Base-by-base conservation (phyloP, 2,113 vertebrate species). In the Pelecanoides urinatrix region DNA sequence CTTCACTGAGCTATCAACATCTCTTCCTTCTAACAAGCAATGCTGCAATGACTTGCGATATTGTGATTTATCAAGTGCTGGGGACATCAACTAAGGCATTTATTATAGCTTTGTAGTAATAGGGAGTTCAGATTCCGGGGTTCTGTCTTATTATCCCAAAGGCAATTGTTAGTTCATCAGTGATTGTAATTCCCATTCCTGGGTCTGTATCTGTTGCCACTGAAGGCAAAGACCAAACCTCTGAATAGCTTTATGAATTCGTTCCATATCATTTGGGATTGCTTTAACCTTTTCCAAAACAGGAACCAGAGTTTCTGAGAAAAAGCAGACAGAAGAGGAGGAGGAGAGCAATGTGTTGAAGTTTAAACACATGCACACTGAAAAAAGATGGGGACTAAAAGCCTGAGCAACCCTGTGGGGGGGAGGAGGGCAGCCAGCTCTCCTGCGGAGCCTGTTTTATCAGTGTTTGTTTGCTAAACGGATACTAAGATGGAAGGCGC, bases 341-440 rank as follows among this genome's bases (percentile, higher is more conserved):
- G 30, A 66, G 18, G 21, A 71, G 29, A 73, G 30, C 27, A 73
- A 2, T 14, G 3, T 44, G 8, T 73, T 86, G 22, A 26, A 72
- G 13, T 53, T 49, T 34, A 68, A 62, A 53, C 15, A 7, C 2
- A 6, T 47, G 27, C 9, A 44, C 4, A 4, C 8, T 38, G 19
- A 15, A 67, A 45, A 49, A 68, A 55, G 23, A 22, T 27, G n/a
- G n/a, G 29, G 22, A 38, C 30, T 56, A 16, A 72, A 49, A 53
- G n/a, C 59, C 36, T 61, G 61, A 45, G 29, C 26, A 40, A 3
- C 22, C 9, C 32, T 0, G 0, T 21, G 17, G 8, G 2, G 11
- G 7, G 11, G 34, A 40, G n/a, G 12, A 52, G 32, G 34, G 49
- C 29, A 86, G 53, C 25, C 49, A 36, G 38, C 42, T 52, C 53